Evolutionary conservation across 1,140 invertebrate genomes (phyloP).

Genomic region (Lamellibrachia luymesi): DNA sequence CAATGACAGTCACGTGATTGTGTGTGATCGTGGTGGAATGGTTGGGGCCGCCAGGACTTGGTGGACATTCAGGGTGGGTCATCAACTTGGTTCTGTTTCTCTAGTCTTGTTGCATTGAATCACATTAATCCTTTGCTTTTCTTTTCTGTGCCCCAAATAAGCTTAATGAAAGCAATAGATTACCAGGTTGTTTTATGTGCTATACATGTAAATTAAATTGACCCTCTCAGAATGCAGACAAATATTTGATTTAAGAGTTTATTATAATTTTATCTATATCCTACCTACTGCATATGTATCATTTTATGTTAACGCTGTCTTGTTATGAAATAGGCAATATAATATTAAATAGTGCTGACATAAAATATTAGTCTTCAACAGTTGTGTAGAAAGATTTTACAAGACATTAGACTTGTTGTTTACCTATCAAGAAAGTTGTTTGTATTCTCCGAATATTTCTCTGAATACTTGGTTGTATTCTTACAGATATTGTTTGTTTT

Average conservation of each 20-base stretch:
- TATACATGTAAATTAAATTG: neutral
- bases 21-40: conserved; percentile 11
- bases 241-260: neutral
- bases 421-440: no score
- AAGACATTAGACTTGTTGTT: no score
- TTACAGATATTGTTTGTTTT: neutral
- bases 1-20: conserved; percentile 19
- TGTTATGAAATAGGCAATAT: neutral
- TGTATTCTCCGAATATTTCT: no score
- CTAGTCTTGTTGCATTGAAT: neutral
- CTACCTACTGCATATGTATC: neutral
- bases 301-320: neutral
- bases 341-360: no score
- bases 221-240: neutral
- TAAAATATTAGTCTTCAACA: no score
- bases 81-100: neutral
- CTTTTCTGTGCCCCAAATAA: neutral
- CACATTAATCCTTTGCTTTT: neutral
- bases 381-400: no score
- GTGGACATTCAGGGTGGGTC: conserved; percentile 20
- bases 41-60: neutral
- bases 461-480: no score
- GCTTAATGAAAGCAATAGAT: neutral
- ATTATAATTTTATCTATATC: neutral
- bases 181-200: no score